These are phyloP conservation scores for Leptoteleia sp. DNA, from an alignment of 1,140 invertebrate genomes.

Conservation along the genomic window DNA sequence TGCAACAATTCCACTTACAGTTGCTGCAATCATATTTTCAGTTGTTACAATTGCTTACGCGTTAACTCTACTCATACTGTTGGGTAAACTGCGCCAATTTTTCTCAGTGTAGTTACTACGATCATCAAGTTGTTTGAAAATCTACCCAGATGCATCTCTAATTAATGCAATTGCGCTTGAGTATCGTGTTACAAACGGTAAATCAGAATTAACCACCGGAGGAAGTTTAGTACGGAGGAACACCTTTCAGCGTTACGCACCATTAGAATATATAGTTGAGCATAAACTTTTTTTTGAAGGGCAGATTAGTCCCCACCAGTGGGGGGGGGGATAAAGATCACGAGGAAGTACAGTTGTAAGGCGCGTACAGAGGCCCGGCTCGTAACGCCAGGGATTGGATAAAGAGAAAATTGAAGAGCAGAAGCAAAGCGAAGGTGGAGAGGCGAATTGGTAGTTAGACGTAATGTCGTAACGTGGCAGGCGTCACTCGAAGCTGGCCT, in stretches of 20 bases:
- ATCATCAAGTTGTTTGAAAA: too few species aligned
- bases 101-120: too few species aligned
- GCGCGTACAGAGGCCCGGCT: constrained; percentile 15
- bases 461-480: constrained; percentile 75
- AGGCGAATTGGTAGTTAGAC: constrained; percentile 51
- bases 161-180: too few species aligned
- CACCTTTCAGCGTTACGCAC: constrained; percentile 7
- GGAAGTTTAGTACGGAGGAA: constrained; percentile 35
- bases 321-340: constrained; percentile 9
- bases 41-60: too few species aligned
- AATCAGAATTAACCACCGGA: constrained; percentile 11
- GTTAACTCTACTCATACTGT: too few species aligned
- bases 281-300: constrained; percentile 15
- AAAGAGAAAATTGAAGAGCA: constrained; percentile 51
- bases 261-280: constrained; percentile 13
- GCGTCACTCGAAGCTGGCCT: constrained; percentile 74
- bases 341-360: constrained; percentile 20
- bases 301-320: constrained; percentile 5
- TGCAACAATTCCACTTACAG: too few species aligned
- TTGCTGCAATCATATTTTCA: too few species aligned
- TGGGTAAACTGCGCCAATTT: too few species aligned
- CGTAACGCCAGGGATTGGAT: constrained; percentile 28
- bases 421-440: constrained; percentile 33
- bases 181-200: neutral
- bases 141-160: too few species aligned